Percentiles rank a stretch among this genome's conserved stretches.
phyloP scores from a whole-genome alignment of 1,140 invertebrate genomes.

The Drosophila seguyi region DNA sequence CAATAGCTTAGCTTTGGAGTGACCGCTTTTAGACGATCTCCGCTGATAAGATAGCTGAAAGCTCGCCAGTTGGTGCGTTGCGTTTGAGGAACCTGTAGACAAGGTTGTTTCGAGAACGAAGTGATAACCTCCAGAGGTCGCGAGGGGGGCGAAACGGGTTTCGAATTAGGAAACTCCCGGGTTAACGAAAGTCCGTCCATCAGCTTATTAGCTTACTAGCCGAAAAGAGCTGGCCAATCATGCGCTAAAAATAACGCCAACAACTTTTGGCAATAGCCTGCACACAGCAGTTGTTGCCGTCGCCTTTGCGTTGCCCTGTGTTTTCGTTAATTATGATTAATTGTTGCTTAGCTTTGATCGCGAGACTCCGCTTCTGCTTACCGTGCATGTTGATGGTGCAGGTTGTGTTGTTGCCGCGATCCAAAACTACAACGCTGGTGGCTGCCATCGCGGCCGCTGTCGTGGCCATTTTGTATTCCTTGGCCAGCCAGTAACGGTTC shows the following conservation, averaged over 20 bases:
- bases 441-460: constrained; percentile 90
- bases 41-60: constrained; percentile 49
- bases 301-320: constrained; percentile 20
- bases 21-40: constrained; percentile 9
- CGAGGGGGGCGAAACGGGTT: constrained; percentile 54
- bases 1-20: constrained; percentile 14
- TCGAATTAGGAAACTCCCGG: constrained; percentile 42
- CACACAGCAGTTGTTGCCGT: constrained; percentile 45
- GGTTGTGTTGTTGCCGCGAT: constrained; percentile 97
- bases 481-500: constrained; percentile 52
- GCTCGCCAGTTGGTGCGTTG: constrained; percentile 11
- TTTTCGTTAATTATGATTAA: constrained; percentile 80
- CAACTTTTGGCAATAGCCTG: constrained; percentile 54
- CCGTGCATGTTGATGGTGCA: constrained; percentile 97
- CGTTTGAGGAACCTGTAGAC: constrained; percentile 26
- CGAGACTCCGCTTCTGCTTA: constrained; percentile 86
- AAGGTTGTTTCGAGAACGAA: constrained; percentile 63
- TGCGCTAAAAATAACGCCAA: constrained; percentile 78
- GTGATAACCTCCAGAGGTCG: constrained; percentile 74
- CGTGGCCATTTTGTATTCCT: constrained; percentile 67
- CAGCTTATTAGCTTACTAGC: constrained; percentile 36
- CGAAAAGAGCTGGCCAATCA: constrained; percentile 69
- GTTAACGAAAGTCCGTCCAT: constrained; percentile 67
- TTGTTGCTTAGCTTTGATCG: constrained; percentile 38
- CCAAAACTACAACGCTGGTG: constrained; percentile 96